A percentile compares a stretch with the other conserved stretches of the same genome.
Evolutionary conservation across 2,113 vertebrate genomes (phyloP).

Genomic region (Plectropomus leopardus): DNA sequence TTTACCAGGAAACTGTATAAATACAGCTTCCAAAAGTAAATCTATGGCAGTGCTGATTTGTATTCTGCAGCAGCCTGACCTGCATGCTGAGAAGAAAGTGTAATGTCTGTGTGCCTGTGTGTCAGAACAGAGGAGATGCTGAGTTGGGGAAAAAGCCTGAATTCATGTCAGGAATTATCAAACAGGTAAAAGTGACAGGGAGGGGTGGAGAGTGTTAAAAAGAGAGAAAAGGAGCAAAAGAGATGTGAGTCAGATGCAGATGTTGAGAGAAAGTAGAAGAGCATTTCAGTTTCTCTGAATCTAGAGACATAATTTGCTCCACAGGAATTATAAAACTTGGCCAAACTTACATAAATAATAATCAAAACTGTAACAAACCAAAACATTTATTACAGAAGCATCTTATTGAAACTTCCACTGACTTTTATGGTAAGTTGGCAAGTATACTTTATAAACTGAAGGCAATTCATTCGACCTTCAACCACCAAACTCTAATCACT

Average conservation of each 20-base stretch:
- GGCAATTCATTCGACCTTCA: no score
- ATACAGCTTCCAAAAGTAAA: constrained; percentile 38
- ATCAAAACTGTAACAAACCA: not conserved
- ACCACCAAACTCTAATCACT: no score
- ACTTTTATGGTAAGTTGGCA: no score
- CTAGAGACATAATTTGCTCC: not conserved
- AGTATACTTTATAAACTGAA: no score
- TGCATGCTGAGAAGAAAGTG: constrained; percentile 33
- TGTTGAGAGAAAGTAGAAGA: not conserved
- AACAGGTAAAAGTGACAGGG: constrained; percentile 43
- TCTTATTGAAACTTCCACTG: not conserved
- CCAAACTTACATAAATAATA: not conserved
- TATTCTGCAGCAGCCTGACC: constrained; percentile 53
- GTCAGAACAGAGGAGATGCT: constrained; percentile 59
- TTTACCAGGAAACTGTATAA: not conserved
- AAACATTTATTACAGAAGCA: not conserved
- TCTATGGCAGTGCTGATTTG: constrained; percentile 51
- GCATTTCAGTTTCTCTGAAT: not conserved
- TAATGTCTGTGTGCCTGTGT: constrained; percentile 21
- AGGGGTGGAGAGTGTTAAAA: not conserved
- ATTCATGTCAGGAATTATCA: constrained; percentile 61
- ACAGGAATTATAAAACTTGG: not conserved
- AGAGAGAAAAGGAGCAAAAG: not conserved
- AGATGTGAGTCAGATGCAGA: not conserved
- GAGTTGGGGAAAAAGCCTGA: constrained; percentile 49